A percentile compares a stretch with the other conserved stretches of the same genome.
These are phyloP conservation scores for Hedychridium roseum DNA, from an alignment of 2,888 invertebrate species.

Conservation along the genomic window DNA sequence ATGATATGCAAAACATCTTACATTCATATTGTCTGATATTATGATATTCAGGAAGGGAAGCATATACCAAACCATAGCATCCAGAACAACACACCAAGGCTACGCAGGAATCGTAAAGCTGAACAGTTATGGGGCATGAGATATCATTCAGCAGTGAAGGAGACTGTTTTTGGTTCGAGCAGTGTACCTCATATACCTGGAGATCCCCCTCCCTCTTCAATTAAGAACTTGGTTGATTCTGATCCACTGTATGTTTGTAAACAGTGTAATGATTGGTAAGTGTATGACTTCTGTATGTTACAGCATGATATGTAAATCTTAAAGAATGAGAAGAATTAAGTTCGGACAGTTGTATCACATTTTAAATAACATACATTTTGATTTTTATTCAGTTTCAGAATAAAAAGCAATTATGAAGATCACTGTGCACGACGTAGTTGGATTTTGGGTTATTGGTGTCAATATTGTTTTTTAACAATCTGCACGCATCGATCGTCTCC, in stretches of 20 bases:
- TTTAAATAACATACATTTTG: background rate
- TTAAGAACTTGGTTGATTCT: constrained; percentile 28
- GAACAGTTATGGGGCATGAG: constrained; percentile 41
- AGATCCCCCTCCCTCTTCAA: constrained; percentile 41
- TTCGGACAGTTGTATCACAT: background rate
- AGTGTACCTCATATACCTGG: constrained; percentile 40
- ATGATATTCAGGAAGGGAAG: background rate
- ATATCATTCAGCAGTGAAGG: constrained; percentile 46
- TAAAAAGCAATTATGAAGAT: constrained; percentile 49
- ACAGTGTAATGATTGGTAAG: constrained; percentile 57
- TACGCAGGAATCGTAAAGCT: constrained; percentile 43
- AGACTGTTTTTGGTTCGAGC: constrained; percentile 47
- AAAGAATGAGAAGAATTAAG: background rate
- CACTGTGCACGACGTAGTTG: constrained; percentile 53
- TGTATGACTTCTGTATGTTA: background rate
- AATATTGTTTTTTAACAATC: constrained; percentile 40
- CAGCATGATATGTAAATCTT: background rate
- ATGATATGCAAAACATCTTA: background rate
- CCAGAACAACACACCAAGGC: constrained; percentile 35
- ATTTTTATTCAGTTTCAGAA: constrained; percentile 49
- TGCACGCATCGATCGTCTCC: constrained; percentile 43
- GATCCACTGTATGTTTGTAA: constrained; percentile 40
- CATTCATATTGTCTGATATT: background rate
- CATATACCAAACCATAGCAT: constrained; percentile 12
- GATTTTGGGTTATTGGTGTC: constrained; percentile 59